phyloP scores from a whole-genome alignment of 2,113 vertebrate genomes.

The Prunella fulvescens region DNA sequence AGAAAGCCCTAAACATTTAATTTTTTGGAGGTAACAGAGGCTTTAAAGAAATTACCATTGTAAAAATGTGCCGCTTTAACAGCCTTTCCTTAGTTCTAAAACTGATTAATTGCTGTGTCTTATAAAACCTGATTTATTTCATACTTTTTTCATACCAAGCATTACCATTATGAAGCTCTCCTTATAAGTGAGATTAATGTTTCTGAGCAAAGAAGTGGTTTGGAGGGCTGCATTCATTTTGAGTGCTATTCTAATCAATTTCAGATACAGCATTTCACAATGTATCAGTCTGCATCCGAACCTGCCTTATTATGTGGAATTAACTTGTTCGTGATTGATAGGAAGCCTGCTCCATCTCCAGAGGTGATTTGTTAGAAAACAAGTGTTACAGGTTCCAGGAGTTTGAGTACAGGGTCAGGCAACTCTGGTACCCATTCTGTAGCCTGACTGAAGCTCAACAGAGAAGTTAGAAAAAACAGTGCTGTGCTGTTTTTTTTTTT shows the following conservation, averaged over 20 bases:
- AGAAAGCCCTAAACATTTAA: neutral
- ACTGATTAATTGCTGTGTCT: slow-evolving; percentile 77
- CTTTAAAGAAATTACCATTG: neutral
- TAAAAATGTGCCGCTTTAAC: slow-evolving; percentile 20
- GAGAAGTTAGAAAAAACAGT: neutral
- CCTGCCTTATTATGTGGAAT: slow-evolving; percentile 81
- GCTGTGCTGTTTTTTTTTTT: neutral
- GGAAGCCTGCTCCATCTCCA: slow-evolving; percentile 68
- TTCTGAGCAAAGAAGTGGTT: slow-evolving; percentile 76
- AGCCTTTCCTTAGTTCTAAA: slow-evolving; percentile 55
- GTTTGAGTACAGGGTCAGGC: slow-evolving; percentile 44
- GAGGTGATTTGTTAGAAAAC: slow-evolving; percentile 79
- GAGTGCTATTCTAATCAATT: slow-evolving; percentile 82
- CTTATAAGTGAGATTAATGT: slow-evolving; percentile 84
- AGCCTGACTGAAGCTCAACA: slow-evolving; percentile 13
- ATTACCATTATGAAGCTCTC: slow-evolving; percentile 78
- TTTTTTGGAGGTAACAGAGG: neutral
- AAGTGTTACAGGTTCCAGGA: slow-evolving; percentile 65
- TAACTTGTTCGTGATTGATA: slow-evolving; percentile 84
- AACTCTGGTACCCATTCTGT: slow-evolving; percentile 19
- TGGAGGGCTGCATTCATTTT: slow-evolving; percentile 80
- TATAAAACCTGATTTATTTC: slow-evolving; percentile 83
- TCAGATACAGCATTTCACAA: slow-evolving; percentile 74
- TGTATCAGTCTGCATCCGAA: slow-evolving; percentile 76
- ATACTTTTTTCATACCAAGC: slow-evolving; percentile 77